phyloP scores from a whole-genome alignment of 2,113 vertebrate species.

The Phycodurus eques region DNA sequence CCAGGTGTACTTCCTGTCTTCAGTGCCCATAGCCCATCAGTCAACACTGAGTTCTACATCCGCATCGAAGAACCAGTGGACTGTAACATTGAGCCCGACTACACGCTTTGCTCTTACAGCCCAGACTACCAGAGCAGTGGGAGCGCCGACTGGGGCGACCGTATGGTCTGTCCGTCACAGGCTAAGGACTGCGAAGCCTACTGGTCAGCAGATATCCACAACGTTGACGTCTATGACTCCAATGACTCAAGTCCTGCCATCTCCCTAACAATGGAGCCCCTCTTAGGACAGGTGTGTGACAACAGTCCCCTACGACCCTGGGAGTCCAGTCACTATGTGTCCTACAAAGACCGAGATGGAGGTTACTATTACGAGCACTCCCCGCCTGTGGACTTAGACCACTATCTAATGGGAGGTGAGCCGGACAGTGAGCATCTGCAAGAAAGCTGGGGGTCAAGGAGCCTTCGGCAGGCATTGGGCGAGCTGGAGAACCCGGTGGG shows the following conservation, averaged over 20 bases:
- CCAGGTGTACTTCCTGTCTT: constrained; percentile 86
- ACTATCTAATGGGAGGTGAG: constrained; percentile 65
- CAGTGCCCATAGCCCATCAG: constrained; percentile 87
- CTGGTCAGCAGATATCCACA: constrained; percentile 72
- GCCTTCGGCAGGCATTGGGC: constrained; percentile 69
- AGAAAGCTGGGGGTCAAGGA: constrained; percentile 75
- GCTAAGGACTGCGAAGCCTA: constrained; percentile 61
- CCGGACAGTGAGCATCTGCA: constrained; percentile 45
- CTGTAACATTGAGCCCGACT: constrained; percentile 79
- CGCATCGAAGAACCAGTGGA: constrained; percentile 86
- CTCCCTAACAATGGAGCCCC: constrained; percentile 86
- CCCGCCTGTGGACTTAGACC: constrained; percentile 53
- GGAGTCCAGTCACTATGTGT: constrained; percentile 77
- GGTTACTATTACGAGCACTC: constrained; percentile 75
- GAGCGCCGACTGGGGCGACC: constrained; percentile 65
- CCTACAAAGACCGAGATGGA: constrained; percentile 76
- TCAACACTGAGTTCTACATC: constrained; percentile 90
- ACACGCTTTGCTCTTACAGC: constrained; percentile 77
- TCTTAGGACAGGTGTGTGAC: constrained; percentile 72
- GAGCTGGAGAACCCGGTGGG: constrained; percentile 80
- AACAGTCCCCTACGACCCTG: constrained; percentile 65
- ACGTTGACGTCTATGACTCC: constrained; percentile 68
- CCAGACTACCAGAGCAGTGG: constrained; percentile 73
- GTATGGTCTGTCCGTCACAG: constrained; percentile 65
- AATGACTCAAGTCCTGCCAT: constrained; percentile 76